Conservation (phyloP, 2,113 vertebrate genomes). For the zebrafish (Danio rerio) region DNA sequence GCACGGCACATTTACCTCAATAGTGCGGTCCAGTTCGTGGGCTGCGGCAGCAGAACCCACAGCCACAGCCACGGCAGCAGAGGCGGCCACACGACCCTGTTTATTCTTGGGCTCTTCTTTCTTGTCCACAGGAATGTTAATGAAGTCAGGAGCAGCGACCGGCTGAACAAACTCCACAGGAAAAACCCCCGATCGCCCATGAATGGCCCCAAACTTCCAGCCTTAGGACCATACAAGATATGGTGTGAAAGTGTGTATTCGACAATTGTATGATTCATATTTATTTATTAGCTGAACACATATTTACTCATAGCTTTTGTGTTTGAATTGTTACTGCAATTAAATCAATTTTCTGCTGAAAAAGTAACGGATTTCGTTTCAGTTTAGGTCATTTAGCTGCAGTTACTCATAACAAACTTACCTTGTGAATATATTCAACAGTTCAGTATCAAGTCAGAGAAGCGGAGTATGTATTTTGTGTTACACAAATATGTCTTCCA, state of each 20-base stretch:
- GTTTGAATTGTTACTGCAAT: no score
- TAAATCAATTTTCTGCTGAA: no score
- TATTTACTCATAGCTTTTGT: no score
- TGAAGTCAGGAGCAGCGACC: slow-evolving; percentile 86
- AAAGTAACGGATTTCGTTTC: no score
- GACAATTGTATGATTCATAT: neutral
- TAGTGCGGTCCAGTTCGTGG: slow-evolving; percentile 86
- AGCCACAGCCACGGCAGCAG: slow-evolving; percentile 80
- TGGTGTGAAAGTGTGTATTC: neutral
- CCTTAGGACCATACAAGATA: slow-evolving; percentile 72
- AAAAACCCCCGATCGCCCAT: slow-evolving; percentile 85
- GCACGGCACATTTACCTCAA: slow-evolving; percentile 75
- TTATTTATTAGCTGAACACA: no score
- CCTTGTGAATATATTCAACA: no score
- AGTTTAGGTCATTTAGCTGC: no score
- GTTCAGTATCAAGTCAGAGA: no score
- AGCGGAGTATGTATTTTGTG: no score
- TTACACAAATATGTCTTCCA: no score
- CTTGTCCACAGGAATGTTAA: slow-evolving; percentile 83
- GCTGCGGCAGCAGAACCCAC: slow-evolving; percentile 87
- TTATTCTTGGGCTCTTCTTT: slow-evolving; percentile 81
- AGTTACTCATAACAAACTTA: no score
- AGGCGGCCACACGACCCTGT: slow-evolving; percentile 83
- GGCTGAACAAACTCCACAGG: slow-evolving; percentile 87
- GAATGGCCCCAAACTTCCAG: slow-evolving; percentile 94